These are phyloP conservation scores for Varecia variegata DNA, from an alignment of 2,797 vertebrate species.

Conservation along the genomic window DNA sequence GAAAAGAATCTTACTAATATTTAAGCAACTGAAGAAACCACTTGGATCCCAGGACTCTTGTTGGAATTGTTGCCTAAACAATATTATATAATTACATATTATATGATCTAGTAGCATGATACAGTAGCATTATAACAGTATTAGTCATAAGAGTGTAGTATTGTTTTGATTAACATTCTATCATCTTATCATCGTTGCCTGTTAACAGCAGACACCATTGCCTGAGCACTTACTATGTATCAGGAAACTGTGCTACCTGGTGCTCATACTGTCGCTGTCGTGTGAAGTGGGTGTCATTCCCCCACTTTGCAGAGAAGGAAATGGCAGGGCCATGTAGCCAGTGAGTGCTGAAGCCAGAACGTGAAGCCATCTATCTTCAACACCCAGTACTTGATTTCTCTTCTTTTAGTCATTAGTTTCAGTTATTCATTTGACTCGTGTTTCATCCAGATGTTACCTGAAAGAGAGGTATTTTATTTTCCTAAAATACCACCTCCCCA, in stretches of 20 bases:
- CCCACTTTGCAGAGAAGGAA: neutral
- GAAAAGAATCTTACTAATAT: neutral
- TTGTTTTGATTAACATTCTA: neutral
- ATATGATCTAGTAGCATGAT: no score
- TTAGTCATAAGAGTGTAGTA: neutral
- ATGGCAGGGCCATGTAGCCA: neutral
- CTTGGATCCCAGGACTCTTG: neutral
- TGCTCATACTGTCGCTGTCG: fast-evolving
- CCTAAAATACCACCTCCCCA: neutral
- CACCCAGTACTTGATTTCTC: neutral
- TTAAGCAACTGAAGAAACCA: neutral
- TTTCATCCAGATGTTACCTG: neutral
- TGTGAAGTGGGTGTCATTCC: no score
- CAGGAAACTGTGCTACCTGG: neutral
- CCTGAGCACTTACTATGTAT: neutral
- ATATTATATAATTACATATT: neutral
- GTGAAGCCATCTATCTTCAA: neutral
- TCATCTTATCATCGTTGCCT: neutral
- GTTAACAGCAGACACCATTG: neutral
- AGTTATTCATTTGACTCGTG: neutral
- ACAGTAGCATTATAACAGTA: neutral
- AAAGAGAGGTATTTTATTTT: neutral
- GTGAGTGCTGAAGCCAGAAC: neutral
- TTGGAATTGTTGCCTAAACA: neutral
- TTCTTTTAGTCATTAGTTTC: neutral